Percentiles rank a stretch among this genome's conserved stretches.
Conservation (phyloP, 1,140 invertebrate species). For the Drusus annulatus region DNA sequence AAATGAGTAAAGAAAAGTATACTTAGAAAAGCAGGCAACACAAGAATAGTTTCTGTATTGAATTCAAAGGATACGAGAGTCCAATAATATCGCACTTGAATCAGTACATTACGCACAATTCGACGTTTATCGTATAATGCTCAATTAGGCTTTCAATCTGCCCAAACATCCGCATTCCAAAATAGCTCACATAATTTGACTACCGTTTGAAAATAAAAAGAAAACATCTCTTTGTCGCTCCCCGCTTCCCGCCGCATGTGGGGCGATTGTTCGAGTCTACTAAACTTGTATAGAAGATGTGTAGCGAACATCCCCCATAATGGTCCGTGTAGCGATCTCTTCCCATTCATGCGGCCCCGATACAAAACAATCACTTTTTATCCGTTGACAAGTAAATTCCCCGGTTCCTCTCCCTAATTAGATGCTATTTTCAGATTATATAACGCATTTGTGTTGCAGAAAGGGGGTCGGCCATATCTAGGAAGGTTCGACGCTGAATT, state of each 20-base stretch:
- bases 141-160: not conserved
- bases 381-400: constrained; percentile 35
- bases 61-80: no score
- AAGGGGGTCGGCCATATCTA: no score
- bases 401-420: constrained; percentile 30
- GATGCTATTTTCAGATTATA: constrained; percentile 46
- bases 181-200: not conserved
- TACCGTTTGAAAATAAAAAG: constrained; percentile 12
- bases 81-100: no score
- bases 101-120: no score
- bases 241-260: not conserved
- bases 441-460: not conserved
- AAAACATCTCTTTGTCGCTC: not conserved
- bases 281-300: constrained; percentile 6
- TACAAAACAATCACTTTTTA: constrained; percentile 47
- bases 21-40: no score
- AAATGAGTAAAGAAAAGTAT: no score
- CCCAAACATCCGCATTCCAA: constrained; percentile 12
- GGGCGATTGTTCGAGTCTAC: constrained; percentile 40
- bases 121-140: not conserved
- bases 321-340: constrained; percentile 19
- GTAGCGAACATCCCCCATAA: constrained; percentile 34
- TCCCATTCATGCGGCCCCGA: constrained; percentile 26
- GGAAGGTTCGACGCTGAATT: no score
- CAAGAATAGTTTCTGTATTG: no score